Base-by-base conservation (phyloP, 2,113 vertebrate genomes). In the Machaerirhynchus nigripectus region DNA sequence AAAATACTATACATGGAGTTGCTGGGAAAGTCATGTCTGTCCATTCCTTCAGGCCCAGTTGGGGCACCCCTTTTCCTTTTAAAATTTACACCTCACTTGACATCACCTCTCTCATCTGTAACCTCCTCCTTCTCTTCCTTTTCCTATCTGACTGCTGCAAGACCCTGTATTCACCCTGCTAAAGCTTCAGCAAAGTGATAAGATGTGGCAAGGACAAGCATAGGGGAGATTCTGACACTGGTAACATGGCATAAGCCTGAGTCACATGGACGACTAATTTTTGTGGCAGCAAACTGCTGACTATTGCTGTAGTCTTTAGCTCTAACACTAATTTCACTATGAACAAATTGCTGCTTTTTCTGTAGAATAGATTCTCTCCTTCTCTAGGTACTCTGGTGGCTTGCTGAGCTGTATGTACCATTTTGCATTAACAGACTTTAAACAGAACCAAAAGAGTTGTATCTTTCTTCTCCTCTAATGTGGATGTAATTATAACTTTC, bases 201-300 rank as follows among this genome's bases (percentile, higher is more conserved):
- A 90, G 59, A 82, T 31, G 33, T 42, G 53, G 49, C 37, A 71
- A 75, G 24, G 9, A 60, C 13, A 60, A 56, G 53, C 2, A 0
- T 11, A 26, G 49, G 49, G 57, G 28, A 93, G 57, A 60, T 52
- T 73, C n/a, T 65, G 67, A 61, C 3, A 7, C 31, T 49, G 28
- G 7, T 69, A 46, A 90, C 55, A 76, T 40, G 27, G 22, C 37
- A 31, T 18, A 71, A 87, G 37, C n/a, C 64, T 55, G 47, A 70
- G 40, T 22, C 0, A 0, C 46, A 28, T 1, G 18, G 33, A 76
- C 1, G 0, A 68, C n/a, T 68, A n/a, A 64, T 53, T 84, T 81
- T 57, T 75, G 31, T 65, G 78, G 68, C 52, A 82, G 56, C 52
- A 50, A 82, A 44, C 39, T 56, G 16, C 26, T 75, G 13, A 63